A percentile compares a stretch with the other conserved stretches of the same genome.
These are phyloP conservation scores for Pogoniulus pusillus DNA, from an alignment of 2,797 vertebrate species.

Conservation along the genomic window DNA sequence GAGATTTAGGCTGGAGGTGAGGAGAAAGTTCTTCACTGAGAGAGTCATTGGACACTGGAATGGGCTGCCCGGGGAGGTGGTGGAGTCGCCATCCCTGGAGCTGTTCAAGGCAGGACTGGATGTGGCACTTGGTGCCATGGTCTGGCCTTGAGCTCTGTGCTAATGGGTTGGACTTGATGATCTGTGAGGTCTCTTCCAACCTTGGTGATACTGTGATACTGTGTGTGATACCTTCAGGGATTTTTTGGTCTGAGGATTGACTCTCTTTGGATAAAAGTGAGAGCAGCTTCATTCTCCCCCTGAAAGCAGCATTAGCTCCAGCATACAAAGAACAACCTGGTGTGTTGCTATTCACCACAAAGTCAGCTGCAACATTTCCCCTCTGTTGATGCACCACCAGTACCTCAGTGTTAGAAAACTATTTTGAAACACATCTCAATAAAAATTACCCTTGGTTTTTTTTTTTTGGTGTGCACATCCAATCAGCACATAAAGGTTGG, in stretches of 20 bases:
- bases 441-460: background rate
- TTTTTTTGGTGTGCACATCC: no score
- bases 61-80: no score
- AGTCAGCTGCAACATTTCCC: background rate
- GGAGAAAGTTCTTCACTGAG: no score
- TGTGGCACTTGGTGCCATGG: no score
- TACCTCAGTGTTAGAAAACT: background rate
- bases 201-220: no score
- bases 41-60: no score
- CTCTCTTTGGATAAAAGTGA: background rate
- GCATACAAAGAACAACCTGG: fast-evolving
- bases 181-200: no score
- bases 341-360: background rate
- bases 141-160: no score
- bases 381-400: background rate
- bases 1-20: no score
- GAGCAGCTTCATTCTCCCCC: background rate
- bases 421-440: background rate
- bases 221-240: background rate
- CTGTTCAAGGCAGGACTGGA: no score
- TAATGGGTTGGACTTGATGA: no score
- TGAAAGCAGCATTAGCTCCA: background rate
- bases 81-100: no score
- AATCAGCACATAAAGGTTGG: background rate
- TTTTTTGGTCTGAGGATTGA: background rate